Percentiles rank a stretch among this genome's conserved stretches.
phyloP scores from a whole-genome alignment of 2,888 invertebrate genomes.

The Abrostola tripartita region DNA sequence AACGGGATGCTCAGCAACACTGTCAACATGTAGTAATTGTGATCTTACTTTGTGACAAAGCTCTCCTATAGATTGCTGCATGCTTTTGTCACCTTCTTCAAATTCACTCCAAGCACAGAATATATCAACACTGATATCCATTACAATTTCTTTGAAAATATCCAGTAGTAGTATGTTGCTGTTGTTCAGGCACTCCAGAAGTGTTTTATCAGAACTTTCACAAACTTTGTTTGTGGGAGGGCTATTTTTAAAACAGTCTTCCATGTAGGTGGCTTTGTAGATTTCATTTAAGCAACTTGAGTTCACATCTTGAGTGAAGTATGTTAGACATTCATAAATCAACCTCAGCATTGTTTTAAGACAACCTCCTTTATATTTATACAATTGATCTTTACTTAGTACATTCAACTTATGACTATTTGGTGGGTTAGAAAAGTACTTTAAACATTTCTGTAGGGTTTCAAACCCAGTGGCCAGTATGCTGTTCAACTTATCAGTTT shows the following conservation, averaged over 20 bases:
- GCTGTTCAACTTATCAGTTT: slow-evolving; percentile 46
- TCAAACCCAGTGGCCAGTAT: slow-evolving; percentile 61
- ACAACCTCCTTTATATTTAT: slow-evolving; percentile 72
- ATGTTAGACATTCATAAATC: slow-evolving; percentile 65
- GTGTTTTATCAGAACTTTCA: slow-evolving; percentile 61
- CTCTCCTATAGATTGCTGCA: slow-evolving; percentile 79
- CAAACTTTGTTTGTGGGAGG: slow-evolving; percentile 56
- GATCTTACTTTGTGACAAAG: slow-evolving; percentile 70
- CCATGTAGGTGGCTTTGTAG: slow-evolving; percentile 70
- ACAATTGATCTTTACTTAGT: slow-evolving; percentile 69
- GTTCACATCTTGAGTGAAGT: slow-evolving; percentile 65
- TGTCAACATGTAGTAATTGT: slow-evolving; percentile 59
- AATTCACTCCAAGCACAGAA: slow-evolving; percentile 85
- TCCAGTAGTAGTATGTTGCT: slow-evolving; percentile 72
- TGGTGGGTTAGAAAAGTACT: slow-evolving; percentile 74
- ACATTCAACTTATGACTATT: slow-evolving; percentile 68
- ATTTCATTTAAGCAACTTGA: slow-evolving; percentile 60
- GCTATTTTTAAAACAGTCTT: slow-evolving; percentile 57
- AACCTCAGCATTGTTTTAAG: slow-evolving; percentile 65
- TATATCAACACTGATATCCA: slow-evolving; percentile 80
- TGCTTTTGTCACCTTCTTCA: slow-evolving; percentile 72
- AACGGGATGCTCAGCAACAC: slow-evolving; percentile 71
- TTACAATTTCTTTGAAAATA: slow-evolving; percentile 72
- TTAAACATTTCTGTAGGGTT: slow-evolving; percentile 71
- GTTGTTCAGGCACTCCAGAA: slow-evolving; percentile 69